These are phyloP conservation scores for Hyalella azteca DNA, from an alignment of 2,888 invertebrate genomes.

Conservation along the genomic window DNA sequence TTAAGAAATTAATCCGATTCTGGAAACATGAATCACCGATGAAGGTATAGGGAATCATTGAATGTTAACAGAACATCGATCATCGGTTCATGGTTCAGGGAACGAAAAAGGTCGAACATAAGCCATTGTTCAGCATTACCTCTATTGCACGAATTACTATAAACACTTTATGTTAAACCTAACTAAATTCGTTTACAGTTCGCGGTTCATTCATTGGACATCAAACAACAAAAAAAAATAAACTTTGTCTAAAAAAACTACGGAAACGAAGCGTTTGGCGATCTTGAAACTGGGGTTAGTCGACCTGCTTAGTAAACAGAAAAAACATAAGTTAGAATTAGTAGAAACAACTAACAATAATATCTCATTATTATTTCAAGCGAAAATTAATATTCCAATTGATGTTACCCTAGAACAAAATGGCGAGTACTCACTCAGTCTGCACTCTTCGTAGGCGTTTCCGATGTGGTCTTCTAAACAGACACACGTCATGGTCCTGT, in stretches of 20 bases:
- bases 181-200: too few species aligned
- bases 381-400: not conserved
- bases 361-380: not conserved
- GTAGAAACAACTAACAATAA: not conserved
- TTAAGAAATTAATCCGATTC: too few species aligned
- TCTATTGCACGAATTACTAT: too few species aligned
- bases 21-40: too few species aligned
- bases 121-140: too few species aligned
- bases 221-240: too few species aligned
- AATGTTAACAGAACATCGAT: too few species aligned
- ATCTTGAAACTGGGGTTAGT: not conserved
- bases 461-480: slow-evolving; percentile 78
- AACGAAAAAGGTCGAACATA: too few species aligned
- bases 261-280: not conserved
- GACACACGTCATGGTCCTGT: slow-evolving; percentile 68
- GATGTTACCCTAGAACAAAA: not conserved
- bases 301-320: not conserved
- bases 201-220: slow-evolving; percentile 14
- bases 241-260: not conserved
- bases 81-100: too few species aligned
- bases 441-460: slow-evolving; percentile 84
- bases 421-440: slow-evolving; percentile 70
- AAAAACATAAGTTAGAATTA: not conserved
- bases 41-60: too few species aligned
- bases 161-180: too few species aligned